Conservation (phyloP, 2,113 vertebrate species). For the Charadrius vociferus region DNA sequence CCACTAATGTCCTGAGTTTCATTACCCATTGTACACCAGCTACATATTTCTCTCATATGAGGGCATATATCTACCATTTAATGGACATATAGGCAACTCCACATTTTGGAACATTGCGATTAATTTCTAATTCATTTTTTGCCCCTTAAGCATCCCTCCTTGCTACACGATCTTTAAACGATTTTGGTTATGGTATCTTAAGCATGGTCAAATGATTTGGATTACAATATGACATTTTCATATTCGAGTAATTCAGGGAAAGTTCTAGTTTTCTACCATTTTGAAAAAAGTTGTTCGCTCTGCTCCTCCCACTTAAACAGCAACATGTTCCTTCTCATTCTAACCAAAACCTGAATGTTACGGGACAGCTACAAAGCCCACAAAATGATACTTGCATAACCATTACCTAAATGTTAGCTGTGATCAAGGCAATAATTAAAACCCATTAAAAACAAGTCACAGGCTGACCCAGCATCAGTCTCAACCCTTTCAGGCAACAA, state of each 20-base stretch:
- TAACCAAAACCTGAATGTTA: not conserved
- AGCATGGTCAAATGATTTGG: not conserved
- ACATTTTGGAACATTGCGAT: not conserved
- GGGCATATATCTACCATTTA: not conserved
- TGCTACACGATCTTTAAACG: not conserved
- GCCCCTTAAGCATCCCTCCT: not conserved
- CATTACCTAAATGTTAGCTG: not conserved
- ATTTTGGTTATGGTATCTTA: not conserved
- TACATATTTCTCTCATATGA: not conserved
- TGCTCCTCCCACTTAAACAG: not conserved
- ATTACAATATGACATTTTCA: not conserved
- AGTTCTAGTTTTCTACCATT: not conserved
- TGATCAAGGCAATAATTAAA: not conserved
- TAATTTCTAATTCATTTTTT: not conserved
- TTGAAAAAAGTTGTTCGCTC: not conserved
- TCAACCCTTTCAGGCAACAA: slow-evolving; percentile 9
- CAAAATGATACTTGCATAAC: not conserved
- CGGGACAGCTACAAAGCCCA: not conserved
- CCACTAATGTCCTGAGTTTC: not conserved
- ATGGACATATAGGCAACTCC: not conserved
- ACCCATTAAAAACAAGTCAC: slow-evolving; percentile 28
- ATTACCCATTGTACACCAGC: not conserved
- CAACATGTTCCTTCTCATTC: not conserved
- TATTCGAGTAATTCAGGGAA: not conserved
- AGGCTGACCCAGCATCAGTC: not conserved